These are phyloP conservation scores for Motacilla alba DNA, from an alignment of 2,113 vertebrate genomes.

Conservation along the genomic window DNA sequence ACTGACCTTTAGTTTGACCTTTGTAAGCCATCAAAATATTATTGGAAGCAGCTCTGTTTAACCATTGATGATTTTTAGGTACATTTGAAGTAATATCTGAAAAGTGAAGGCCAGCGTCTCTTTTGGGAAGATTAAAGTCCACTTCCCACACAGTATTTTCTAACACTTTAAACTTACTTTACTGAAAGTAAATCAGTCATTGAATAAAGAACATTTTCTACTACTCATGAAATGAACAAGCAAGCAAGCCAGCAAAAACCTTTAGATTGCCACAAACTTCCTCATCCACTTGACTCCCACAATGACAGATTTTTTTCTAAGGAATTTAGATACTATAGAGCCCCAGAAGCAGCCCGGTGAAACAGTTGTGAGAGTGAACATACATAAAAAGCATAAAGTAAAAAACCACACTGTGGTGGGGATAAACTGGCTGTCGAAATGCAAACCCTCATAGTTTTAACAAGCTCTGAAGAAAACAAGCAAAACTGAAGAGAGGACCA, in stretches of 20 bases:
- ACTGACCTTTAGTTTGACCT: slow-evolving; percentile 42
- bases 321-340: not conserved
- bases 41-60: slow-evolving; percentile 2
- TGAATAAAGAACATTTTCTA: not conserved
- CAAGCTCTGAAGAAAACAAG: not conserved
- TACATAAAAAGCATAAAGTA: not conserved
- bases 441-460: not conserved
- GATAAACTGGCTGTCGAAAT: not conserved
- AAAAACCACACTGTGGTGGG: not conserved
- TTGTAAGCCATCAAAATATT: slow-evolving; percentile 29
- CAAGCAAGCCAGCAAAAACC: not conserved
- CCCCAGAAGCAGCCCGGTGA: not conserved
- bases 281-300: not conserved
- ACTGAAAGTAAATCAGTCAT: not conserved
- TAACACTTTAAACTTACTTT: not conserved
- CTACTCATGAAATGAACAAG: not conserved
- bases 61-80: not conserved
- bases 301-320: not conserved
- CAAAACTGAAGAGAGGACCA: not conserved
- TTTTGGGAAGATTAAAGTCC: slow-evolving; percentile 4
- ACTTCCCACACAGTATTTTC: not conserved
- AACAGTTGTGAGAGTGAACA: not conserved
- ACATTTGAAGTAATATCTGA: slow-evolving; percentile 8
- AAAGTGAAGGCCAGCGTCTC: not conserved
- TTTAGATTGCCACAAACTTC: not conserved